Evolutionary conservation across 2,888 invertebrate species (phyloP).

Genomic region (Lepidochrysops patricia): DNA sequence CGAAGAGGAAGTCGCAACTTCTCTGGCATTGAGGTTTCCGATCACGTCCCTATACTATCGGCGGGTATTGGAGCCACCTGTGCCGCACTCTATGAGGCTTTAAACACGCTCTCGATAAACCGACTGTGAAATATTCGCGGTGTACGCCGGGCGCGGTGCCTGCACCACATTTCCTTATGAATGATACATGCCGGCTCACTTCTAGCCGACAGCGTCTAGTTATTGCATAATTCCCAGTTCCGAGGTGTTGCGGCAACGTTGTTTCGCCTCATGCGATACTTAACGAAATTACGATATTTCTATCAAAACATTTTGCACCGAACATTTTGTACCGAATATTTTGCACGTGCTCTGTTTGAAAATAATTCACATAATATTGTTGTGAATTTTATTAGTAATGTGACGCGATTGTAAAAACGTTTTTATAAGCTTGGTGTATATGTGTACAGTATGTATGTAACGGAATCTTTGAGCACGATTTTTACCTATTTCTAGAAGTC

Average conservation of each 20-base stretch:
- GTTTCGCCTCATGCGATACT: not conserved
- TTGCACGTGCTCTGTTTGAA: not conserved
- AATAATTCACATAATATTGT: not conserved
- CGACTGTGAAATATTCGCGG: constrained; percentile 68
- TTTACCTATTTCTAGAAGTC: no score
- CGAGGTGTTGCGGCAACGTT: constrained; percentile 12
- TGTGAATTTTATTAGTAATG: no score
- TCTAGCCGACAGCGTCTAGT: constrained; percentile 38
- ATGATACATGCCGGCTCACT: constrained; percentile 61
- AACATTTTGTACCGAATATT: not conserved
- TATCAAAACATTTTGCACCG: constrained; percentile 34
- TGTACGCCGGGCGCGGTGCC: constrained; percentile 48
- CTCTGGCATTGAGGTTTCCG: constrained; percentile 64
- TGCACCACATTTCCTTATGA: constrained; percentile 62
- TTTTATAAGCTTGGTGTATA: no score
- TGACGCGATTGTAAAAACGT: no score
- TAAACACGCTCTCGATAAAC: constrained; percentile 70
- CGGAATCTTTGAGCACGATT: no score
- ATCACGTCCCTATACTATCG: constrained; percentile 70
- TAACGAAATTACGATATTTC: constrained; percentile 7
- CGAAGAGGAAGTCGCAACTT: constrained; percentile 67
- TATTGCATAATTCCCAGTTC: constrained; percentile 41
- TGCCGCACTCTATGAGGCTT: constrained; percentile 68
- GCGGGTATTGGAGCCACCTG: constrained; percentile 70
- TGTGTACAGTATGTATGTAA: no score